A percentile compares a stretch with the other conserved stretches of the same genome.
Evolutionary conservation across 2,797 vertebrate species (phyloP).

Genomic region (Spheniscus humboldti): DNA sequence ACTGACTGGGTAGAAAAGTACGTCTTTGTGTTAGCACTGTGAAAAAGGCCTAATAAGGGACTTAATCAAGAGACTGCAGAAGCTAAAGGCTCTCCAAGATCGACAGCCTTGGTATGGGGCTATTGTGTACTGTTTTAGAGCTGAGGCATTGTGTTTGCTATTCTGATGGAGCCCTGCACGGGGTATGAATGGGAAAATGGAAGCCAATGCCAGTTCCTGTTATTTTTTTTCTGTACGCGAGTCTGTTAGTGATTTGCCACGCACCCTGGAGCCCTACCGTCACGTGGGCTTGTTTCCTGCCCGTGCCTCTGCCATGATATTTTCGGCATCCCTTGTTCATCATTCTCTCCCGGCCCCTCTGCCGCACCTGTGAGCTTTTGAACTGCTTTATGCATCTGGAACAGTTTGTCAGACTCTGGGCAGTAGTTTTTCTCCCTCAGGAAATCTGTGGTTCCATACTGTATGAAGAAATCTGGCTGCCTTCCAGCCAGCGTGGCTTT

Average conservation of each 20-base stretch:
- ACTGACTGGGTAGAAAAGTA: background rate
- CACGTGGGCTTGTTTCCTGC: background rate
- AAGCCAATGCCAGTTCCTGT: background rate
- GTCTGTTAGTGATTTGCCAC: background rate
- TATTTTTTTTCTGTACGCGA: background rate
- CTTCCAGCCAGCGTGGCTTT: background rate
- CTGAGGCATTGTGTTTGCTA: constrained; percentile 26
- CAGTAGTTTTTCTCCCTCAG: background rate
- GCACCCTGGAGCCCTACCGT: background rate
- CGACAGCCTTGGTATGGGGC: constrained; percentile 2
- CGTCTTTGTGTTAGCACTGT: background rate
- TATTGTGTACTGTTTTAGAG: constrained; percentile 29
- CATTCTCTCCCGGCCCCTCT: rapidly evolving
- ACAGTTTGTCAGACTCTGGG: background rate
- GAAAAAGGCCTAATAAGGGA: constrained; percentile 10
- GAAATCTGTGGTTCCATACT: background rate
- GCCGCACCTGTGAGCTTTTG: background rate
- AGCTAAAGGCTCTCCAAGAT: background rate
- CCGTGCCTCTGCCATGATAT: background rate
- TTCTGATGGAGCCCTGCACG: background rate
- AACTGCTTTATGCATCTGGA: background rate
- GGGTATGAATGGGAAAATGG: constrained; percentile 17
- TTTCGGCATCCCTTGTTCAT: background rate
- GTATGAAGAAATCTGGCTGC: background rate
- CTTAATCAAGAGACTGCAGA: constrained; percentile 25